These are phyloP conservation scores for Caenorhabditis sinica DNA, from an alignment of 2,888 invertebrate species.

Conservation along the genomic window DNA sequence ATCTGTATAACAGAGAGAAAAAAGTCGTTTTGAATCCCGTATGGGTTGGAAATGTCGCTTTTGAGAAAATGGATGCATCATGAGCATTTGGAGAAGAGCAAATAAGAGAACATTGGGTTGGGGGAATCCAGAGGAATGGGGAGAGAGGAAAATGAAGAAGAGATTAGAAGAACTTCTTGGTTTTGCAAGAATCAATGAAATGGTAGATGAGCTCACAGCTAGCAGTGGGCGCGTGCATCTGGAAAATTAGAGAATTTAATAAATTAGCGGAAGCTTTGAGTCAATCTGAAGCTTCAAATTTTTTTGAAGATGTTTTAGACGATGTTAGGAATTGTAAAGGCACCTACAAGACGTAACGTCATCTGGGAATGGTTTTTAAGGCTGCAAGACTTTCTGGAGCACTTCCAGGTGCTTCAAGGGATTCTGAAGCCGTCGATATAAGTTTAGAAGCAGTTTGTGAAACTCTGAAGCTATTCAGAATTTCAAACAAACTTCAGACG, in stretches of 20 bases:
- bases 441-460: too few species aligned
- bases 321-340: too few species aligned
- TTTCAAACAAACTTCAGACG: too few species aligned
- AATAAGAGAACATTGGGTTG: slow-evolving; percentile 23
- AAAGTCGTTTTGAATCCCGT: slow-evolving; percentile 41
- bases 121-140: not conserved
- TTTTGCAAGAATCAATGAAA: slow-evolving; percentile 72
- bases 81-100: slow-evolving; percentile 54
- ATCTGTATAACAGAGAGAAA: slow-evolving; percentile 12
- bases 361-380: too few species aligned
- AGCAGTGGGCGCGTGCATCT: slow-evolving; percentile 67
- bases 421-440: too few species aligned
- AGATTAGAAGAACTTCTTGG: slow-evolving; percentile 65
- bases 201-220: slow-evolving; percentile 71
- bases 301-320: too few species aligned
- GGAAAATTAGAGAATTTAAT: slow-evolving; percentile 1
- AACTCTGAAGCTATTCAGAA: too few species aligned
- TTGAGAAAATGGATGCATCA: slow-evolving; percentile 28
- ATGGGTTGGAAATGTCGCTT: slow-evolving; percentile 60
- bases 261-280: too few species aligned
- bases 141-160: not conserved
- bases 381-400: too few species aligned
- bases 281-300: too few species aligned
- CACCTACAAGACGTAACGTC: too few species aligned
- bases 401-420: too few species aligned